phyloP scores from a whole-genome alignment of 2,888 invertebrate species.

The Pantelozetes paolii region DNA sequence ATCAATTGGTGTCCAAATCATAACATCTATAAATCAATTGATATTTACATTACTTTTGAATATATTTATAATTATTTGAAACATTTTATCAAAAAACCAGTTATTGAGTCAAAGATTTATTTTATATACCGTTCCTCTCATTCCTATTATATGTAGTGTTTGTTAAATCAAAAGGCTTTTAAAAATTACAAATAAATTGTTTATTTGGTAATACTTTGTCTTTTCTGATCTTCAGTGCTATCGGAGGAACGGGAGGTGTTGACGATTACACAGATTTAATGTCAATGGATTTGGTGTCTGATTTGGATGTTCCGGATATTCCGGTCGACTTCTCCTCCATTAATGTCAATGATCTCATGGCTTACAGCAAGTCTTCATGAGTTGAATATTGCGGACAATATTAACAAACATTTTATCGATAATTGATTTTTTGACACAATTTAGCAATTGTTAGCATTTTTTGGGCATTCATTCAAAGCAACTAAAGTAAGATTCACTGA shows the following conservation, averaged over 20 bases:
- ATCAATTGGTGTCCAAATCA: background rate
- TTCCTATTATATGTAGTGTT: background rate
- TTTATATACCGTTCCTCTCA: background rate
- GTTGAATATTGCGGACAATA: background rate
- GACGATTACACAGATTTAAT: constrained; percentile 44
- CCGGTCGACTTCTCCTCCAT: constrained; percentile 48
- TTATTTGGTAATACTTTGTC: constrained; percentile 31
- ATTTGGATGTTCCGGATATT: constrained; percentile 46
- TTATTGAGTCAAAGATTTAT: background rate
- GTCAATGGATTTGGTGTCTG: constrained; percentile 44
- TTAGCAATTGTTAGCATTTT: background rate
- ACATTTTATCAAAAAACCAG: background rate
- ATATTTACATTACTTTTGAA: background rate
- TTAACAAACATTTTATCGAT: background rate
- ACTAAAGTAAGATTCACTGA: too few relatives aligned
- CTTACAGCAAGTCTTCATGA: constrained; percentile 31
- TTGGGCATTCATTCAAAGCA: background rate
- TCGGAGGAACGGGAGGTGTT: constrained; percentile 27
- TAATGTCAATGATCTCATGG: constrained; percentile 47
- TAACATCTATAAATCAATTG: constrained; percentile 4
- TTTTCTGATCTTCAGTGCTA: constrained; percentile 34
- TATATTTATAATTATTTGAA: background rate
- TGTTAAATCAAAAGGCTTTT: constrained; percentile 3
- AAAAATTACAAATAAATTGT: constrained; percentile 31
- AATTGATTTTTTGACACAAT: background rate